Conservation (phyloP, 2,888 invertebrate species). For the Cryptocephalus primarius region DNA sequence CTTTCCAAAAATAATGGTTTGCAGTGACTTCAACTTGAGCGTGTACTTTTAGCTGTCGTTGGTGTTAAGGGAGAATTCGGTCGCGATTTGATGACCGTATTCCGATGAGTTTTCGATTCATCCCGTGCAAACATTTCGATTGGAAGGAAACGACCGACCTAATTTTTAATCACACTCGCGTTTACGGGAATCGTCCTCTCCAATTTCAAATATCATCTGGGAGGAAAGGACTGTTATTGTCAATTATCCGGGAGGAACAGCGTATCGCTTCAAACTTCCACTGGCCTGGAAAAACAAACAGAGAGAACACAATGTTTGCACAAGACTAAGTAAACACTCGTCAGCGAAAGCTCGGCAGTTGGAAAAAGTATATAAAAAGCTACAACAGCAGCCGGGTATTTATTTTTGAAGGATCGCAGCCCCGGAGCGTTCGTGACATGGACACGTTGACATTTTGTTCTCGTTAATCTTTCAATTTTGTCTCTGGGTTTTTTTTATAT, state of each 20-base stretch:
- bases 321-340: conserved; percentile 31
- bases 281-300: conserved; percentile 32
- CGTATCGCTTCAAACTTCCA: conserved; percentile 23
- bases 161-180: too few relatives aligned
- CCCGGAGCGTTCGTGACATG: conserved; percentile 18
- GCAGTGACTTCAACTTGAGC: too few relatives aligned
- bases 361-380: conserved; percentile 25
- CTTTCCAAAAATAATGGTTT: too few relatives aligned
- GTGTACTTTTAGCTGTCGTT: too few relatives aligned
- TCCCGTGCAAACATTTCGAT: too few relatives aligned
- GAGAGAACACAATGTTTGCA: conserved; percentile 29
- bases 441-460: conserved; percentile 23
- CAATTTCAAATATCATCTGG: too few relatives aligned
- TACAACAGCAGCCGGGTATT: conserved; percentile 23
- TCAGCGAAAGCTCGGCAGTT: conserved; percentile 28
- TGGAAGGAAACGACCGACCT: too few relatives aligned
- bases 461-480: conserved; percentile 16
- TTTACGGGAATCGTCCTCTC: too few relatives aligned
- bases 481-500: conserved; percentile 4
- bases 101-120: too few relatives aligned
- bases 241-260: conserved; percentile 19
- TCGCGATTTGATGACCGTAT: too few relatives aligned
- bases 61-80: too few relatives aligned
- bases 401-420: conserved; percentile 25
- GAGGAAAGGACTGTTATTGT: conserved; percentile 16